A percentile compares a stretch with the other conserved stretches of the same genome.
These are phyloP conservation scores for Lypha dubia DNA, from an alignment of 2,888 invertebrate genomes.

Conservation along the genomic window DNA sequence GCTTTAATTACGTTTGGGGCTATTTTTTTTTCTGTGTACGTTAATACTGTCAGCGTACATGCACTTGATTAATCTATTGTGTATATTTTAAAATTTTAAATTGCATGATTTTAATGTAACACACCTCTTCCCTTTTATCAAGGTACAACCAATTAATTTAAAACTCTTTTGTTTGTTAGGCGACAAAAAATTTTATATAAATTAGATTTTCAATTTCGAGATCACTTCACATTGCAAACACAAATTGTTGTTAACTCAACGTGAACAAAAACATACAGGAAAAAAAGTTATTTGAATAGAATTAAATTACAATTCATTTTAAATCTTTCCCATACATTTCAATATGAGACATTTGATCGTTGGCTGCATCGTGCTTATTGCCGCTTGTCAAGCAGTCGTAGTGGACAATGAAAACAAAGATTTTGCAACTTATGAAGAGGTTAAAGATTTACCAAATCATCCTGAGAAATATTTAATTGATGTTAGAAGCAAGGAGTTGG, in stretches of 20 bases:
- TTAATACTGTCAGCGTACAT: slow-evolving; percentile 3
- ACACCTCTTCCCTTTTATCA: slow-evolving; percentile 7
- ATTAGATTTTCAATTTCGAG: slow-evolving; percentile 3
- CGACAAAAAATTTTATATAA: slow-evolving; percentile 33
- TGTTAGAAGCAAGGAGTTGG: slow-evolving; percentile 88
- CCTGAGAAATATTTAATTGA: slow-evolving; percentile 86
- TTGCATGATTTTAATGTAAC: slow-evolving; percentile 9
- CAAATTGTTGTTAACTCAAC: slow-evolving; percentile 15
- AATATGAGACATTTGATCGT: slow-evolving; percentile 25
- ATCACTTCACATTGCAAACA: slow-evolving; percentile 32
- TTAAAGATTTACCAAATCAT: slow-evolving; percentile 83
- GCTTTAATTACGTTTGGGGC: no score
- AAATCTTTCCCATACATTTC: background rate
- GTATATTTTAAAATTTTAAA: background rate
- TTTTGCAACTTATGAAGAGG: slow-evolving; percentile 80
- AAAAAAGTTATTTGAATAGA: background rate
- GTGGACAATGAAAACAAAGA: slow-evolving; percentile 32
- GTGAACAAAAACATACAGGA: background rate
- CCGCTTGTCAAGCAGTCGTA: slow-evolving; percentile 2
- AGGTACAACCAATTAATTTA: background rate
- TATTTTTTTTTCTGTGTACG: no score
- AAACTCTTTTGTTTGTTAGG: background rate
- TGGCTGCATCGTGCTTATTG: slow-evolving; percentile 38
- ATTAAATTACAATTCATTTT: slow-evolving; percentile 12
- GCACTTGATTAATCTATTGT: background rate